Percentiles rank a stretch among this genome's conserved stretches.
Evolutionary conservation across 2,888 invertebrate genomes (phyloP).

Genomic region (Poecilobothrus nobilitatus): DNA sequence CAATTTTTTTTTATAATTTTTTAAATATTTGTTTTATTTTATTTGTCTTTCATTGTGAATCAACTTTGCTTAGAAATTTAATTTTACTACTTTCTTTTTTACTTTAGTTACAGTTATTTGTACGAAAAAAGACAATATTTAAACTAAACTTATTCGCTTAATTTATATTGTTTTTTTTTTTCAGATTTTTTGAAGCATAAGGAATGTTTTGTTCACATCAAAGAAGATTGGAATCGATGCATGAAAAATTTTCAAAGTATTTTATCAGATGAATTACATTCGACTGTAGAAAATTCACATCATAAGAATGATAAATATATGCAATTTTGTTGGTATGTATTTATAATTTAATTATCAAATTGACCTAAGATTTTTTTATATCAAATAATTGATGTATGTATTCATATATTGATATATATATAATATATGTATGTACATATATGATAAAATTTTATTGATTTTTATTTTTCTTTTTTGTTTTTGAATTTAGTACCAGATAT

Average conservation of each 20-base stretch:
- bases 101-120: too few relatives aligned
- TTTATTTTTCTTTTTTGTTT: conserved; percentile 10
- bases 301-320: conserved; percentile 37
- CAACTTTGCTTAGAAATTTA: too few relatives aligned
- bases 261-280: conserved; percentile 36
- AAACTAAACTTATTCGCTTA: too few relatives aligned
- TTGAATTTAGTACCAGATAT: conserved; percentile 35
- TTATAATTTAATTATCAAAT: neutral
- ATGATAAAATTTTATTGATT: neutral
- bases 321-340: conserved; percentile 42
- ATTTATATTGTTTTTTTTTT: conserved; percentile 16
- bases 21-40: conserved; percentile 9
- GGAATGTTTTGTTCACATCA: conserved; percentile 40
- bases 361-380: neutral
- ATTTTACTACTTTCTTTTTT: too few relatives aligned
- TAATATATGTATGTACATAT: neutral
- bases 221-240: conserved; percentile 40
- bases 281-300: conserved; percentile 5
- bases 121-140: too few relatives aligned
- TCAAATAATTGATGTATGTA: neutral
- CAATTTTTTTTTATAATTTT: too few relatives aligned
- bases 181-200: conserved; percentile 40
- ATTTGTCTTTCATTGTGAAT: too few relatives aligned
- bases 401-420: neutral
- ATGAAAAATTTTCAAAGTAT: conserved; percentile 36